Conservation (phyloP, 2,797 vertebrate genomes). For the Agapornis canus region DNA sequence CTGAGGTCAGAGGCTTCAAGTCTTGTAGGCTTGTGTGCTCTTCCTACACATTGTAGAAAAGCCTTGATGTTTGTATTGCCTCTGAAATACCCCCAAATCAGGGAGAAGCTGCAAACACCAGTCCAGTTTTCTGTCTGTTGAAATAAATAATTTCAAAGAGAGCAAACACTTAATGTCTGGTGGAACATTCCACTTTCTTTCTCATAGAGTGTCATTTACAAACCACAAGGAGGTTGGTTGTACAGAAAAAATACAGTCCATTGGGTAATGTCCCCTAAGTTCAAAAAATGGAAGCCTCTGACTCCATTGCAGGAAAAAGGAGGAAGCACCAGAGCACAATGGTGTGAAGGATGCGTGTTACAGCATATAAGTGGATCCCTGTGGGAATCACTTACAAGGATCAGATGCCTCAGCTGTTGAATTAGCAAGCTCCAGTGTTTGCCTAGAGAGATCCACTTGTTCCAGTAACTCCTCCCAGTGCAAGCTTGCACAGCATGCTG, state of each 20-base stretch:
- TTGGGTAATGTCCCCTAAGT: fast-evolving
- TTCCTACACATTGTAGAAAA: neutral
- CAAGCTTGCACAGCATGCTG: fast-evolving
- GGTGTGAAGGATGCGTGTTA: neutral
- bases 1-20: neutral
- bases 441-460: neutral
- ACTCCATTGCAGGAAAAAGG: neutral
- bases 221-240: neutral
- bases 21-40: neutral
- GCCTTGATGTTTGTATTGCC: neutral
- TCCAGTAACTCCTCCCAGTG: neutral
- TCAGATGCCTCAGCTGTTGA: neutral
- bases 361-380: neutral
- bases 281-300: neutral
- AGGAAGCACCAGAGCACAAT: neutral
- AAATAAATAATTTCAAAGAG: neutral
- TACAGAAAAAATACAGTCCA: neutral
- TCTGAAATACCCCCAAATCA: neutral
- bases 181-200: neutral
- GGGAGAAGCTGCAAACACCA: neutral
- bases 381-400: neutral
- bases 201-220: neutral
- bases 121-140: neutral
- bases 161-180: neutral
- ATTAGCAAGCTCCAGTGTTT: neutral